phyloP scores from a whole-genome alignment of 1,140 invertebrate species.

The Pseudomyrmex concolor region DNA sequence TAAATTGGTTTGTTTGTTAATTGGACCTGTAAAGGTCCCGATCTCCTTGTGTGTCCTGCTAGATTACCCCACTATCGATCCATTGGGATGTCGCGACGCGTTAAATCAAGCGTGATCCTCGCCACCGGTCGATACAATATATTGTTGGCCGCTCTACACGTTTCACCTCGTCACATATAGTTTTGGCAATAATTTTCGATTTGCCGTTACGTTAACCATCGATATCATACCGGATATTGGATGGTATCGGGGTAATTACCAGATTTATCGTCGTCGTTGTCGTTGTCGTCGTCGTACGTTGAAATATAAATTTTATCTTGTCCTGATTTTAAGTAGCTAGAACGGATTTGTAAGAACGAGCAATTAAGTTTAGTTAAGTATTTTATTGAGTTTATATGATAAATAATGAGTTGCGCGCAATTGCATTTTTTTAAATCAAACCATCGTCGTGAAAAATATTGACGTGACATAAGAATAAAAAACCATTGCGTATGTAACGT shows the following conservation, averaged over 20 bases:
- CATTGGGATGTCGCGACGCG: constrained; percentile 11
- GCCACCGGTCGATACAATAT: constrained; percentile 10
- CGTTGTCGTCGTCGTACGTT: constrained; percentile 5
- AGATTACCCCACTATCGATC: constrained; percentile 40
- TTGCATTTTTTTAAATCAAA: neutral
- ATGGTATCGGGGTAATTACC: constrained; percentile 42
- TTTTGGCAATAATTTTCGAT: constrained; percentile 50
- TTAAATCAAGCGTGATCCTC: constrained; percentile 39
- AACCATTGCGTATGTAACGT: constrained; percentile 4
- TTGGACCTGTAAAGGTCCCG: constrained; percentile 57
- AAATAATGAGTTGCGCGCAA: neutral
- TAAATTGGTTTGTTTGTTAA: constrained; percentile 76
- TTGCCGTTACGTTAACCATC: constrained; percentile 16
- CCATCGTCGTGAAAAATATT: neutral
- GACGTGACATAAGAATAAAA: neutral
- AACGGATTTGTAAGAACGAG: neutral
- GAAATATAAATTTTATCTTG: constrained; percentile 23
- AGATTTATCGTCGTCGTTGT: constrained; percentile 15
- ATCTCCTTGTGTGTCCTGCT: constrained; percentile 33
- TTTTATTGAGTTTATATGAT: neutral
- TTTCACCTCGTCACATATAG: constrained; percentile 11
- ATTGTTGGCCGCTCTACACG: constrained; percentile 10
- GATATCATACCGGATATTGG: constrained; percentile 41
- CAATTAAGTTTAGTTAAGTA: constrained; percentile 6
- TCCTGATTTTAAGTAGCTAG: neutral